phyloP scores from a whole-genome alignment of 2,888 invertebrate genomes.

The Allophyes oxyacanthae region DNA sequence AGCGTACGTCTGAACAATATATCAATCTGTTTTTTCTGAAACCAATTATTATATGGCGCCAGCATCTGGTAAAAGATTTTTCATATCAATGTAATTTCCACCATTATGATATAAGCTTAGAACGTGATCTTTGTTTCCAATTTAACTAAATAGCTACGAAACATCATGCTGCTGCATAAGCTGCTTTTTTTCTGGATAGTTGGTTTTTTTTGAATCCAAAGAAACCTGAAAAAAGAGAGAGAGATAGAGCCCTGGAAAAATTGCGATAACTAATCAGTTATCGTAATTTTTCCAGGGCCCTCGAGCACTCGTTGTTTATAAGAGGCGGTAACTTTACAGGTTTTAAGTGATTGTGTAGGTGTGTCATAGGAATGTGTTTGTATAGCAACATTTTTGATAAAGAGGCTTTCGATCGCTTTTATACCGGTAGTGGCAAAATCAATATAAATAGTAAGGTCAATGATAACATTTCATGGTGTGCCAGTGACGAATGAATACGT shows the following conservation, averaged over 20 bases:
- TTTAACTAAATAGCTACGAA: constrained; percentile 14
- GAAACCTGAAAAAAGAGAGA: too few species aligned
- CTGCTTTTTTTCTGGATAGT: not conserved
- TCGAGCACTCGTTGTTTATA: too few species aligned
- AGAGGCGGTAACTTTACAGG: not conserved
- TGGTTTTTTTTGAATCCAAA: too few species aligned
- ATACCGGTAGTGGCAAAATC: constrained; percentile 41
- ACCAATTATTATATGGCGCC: constrained; percentile 53
- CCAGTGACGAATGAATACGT: constrained; percentile 66
- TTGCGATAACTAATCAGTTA: too few species aligned
- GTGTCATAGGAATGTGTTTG: constrained; percentile 10
- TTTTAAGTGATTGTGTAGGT: constrained; percentile 24
- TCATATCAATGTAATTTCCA: constrained; percentile 28
- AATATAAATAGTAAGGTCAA: constrained; percentile 61
- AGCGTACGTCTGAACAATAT: constrained; percentile 33
- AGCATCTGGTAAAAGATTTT: constrained; percentile 27
- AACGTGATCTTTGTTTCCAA: constrained; percentile 25
- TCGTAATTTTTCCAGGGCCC: too few species aligned
- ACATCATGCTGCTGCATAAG: too few species aligned
- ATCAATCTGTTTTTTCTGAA: constrained; percentile 48
- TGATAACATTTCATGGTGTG: constrained; percentile 58
- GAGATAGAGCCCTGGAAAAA: too few species aligned
- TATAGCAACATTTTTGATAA: constrained; percentile 28
- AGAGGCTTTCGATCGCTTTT: constrained; percentile 22
- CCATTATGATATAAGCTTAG: constrained; percentile 16